phyloP scores from a whole-genome alignment of 2,888 invertebrate genomes.

The Harmothoe impar region DNA sequence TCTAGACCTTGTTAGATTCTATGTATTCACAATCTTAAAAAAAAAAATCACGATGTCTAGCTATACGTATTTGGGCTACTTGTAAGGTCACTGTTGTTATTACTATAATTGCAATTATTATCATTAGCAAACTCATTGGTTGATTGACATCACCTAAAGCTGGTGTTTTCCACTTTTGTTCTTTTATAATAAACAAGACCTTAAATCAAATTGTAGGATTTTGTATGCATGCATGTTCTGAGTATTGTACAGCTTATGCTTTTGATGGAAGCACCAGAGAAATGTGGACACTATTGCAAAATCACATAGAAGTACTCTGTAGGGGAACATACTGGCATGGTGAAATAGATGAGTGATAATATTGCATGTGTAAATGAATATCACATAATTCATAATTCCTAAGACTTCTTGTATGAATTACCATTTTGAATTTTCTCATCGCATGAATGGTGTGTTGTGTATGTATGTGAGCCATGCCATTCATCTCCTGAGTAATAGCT shows the following conservation, averaged over 20 bases:
- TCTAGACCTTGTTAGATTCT: slow-evolving; percentile 26
- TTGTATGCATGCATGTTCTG: background rate
- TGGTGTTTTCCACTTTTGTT: background rate
- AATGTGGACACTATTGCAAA: too few species aligned
- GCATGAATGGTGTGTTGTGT: background rate
- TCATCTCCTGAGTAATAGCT: background rate
- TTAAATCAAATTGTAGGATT: background rate
- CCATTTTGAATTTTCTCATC: background rate
- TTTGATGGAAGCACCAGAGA: background rate
- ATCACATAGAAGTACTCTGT: too few species aligned
- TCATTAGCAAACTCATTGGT: background rate
- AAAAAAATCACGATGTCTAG: background rate
- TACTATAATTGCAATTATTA: background rate
- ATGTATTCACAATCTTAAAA: background rate
- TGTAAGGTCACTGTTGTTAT: slow-evolving; percentile 3
- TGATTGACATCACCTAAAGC: background rate
- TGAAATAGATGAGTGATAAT: too few species aligned
- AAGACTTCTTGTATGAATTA: too few species aligned
- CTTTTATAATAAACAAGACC: background rate
- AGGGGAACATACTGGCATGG: too few species aligned
- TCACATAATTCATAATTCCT: too few species aligned
- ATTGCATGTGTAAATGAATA: too few species aligned
- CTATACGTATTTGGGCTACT: background rate
- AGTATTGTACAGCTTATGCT: background rate
- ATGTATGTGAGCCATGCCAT: background rate